Conservation (phyloP, 2,113 vertebrate species). For the Ibidorhyncha struthersii region DNA sequence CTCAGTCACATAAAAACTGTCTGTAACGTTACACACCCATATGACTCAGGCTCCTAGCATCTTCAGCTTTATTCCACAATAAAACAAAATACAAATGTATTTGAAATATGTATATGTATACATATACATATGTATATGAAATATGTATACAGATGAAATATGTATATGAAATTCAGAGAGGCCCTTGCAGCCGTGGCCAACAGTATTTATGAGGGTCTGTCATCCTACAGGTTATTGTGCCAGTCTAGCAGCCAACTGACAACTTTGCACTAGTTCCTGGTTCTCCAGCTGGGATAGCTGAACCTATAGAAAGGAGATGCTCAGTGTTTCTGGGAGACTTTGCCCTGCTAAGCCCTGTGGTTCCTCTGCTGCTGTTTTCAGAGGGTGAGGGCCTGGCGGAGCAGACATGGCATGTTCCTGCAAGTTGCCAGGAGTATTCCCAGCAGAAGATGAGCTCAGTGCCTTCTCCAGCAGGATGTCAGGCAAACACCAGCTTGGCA, state of each 20-base stretch:
- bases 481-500: background rate
- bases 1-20: background rate
- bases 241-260: background rate
- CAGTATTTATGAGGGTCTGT: background rate
- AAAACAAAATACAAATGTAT: background rate
- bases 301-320: background rate
- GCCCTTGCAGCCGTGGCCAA: background rate
- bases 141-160: no score
- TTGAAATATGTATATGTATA: no score
- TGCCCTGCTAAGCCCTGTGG: background rate
- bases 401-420: background rate
- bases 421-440: background rate
- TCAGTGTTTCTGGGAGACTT: background rate
- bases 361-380: background rate
- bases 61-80: constrained; percentile 23
- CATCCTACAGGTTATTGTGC: background rate
- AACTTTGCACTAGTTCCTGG: background rate
- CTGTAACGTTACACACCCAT: background rate
- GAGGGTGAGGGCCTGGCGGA: background rate
- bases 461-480: background rate
- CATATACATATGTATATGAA: no score
- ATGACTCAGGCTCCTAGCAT: constrained; percentile 38
- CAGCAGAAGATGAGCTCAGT: background rate
- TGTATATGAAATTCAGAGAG: no score
- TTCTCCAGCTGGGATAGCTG: background rate